A percentile compares a stretch with the other conserved stretches of the same genome.
phyloP scores from a whole-genome alignment of 2,888 invertebrate genomes.

The Acleris emargana region DNA sequence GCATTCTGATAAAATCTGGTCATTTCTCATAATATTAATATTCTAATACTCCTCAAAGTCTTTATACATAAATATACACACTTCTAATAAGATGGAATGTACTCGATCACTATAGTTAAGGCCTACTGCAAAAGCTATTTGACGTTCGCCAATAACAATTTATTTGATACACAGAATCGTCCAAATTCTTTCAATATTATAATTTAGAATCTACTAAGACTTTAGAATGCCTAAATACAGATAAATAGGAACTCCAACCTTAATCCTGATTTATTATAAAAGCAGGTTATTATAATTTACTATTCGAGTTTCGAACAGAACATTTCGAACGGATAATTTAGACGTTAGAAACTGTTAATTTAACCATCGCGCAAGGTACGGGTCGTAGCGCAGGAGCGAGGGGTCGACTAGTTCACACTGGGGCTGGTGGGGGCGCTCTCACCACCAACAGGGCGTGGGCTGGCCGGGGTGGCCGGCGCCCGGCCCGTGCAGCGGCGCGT shows the following conservation, averaged over 20 bases:
- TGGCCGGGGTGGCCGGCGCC: conserved; percentile 66
- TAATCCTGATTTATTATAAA: conserved; percentile 47
- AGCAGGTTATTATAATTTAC: conserved; percentile 43
- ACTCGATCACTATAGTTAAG: conserved; percentile 48
- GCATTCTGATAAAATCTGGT: conserved; percentile 83
- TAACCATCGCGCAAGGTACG: conserved; percentile 20
- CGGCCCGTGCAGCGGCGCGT: conserved; percentile 75
- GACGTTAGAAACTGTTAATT: conserved; percentile 33
- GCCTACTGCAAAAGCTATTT: conserved; percentile 29
- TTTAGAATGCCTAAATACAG: conserved; percentile 48
- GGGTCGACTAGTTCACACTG: conserved; percentile 70
- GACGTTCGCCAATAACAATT: conserved; percentile 22
- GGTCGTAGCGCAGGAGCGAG: conserved; percentile 39
- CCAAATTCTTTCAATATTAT: conserved; percentile 9
- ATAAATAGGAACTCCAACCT: conserved; percentile 77
- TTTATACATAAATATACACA: conserved; percentile 77
- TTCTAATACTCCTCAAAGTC: conserved; percentile 51
- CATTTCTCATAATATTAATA: conserved; percentile 71
- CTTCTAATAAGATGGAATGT: conserved; percentile 63
- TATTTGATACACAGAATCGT: conserved; percentile 25
- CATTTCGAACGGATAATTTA: conserved; percentile 33
- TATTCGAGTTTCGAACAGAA: conserved; percentile 69
- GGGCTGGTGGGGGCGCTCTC: conserved; percentile 47
- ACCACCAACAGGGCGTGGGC: conserved; percentile 83
- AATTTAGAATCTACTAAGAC: conserved; percentile 33